These are phyloP conservation scores for Nomada fucata DNA, from an alignment of 2,888 invertebrate species.

Conservation along the genomic window DNA sequence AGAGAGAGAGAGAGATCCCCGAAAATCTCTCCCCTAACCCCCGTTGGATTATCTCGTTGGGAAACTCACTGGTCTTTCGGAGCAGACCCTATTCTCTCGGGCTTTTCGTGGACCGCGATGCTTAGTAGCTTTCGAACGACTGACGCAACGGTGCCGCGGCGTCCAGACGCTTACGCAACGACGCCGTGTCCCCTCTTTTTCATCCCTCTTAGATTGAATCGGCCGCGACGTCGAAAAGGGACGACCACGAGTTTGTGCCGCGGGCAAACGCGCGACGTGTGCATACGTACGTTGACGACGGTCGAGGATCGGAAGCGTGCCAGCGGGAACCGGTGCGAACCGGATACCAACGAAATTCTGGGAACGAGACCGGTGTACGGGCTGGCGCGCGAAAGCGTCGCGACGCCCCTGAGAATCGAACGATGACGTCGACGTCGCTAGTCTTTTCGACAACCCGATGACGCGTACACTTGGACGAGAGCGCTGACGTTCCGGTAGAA, in stretches of 20 bases:
- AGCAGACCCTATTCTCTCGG: slow-evolving; percentile 3
- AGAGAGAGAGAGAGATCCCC: no score
- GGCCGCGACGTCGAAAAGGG: slow-evolving; percentile 56
- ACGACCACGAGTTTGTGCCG: slow-evolving; percentile 24
- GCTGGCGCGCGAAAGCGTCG: slow-evolving; percentile 46
- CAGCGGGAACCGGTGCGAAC: slow-evolving; percentile 53
- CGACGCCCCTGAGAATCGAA: slow-evolving; percentile 52
- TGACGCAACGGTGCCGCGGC: slow-evolving; percentile 78
- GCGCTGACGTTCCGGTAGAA: slow-evolving; percentile 24
- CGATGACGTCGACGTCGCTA: slow-evolving; percentile 41
- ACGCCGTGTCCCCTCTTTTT: slow-evolving; percentile 61
- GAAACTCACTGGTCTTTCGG: slow-evolving; percentile 30
- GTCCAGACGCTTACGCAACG: slow-evolving; percentile 81
- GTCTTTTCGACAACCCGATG: slow-evolving; percentile 30
- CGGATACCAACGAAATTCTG: slow-evolving; percentile 48
- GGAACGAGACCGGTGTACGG: slow-evolving; percentile 19
- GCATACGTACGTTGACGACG: neutral
- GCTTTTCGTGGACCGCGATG: slow-evolving; percentile 71
- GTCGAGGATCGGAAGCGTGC: slow-evolving; percentile 45
- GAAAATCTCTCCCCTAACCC: no score
- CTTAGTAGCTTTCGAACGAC: slow-evolving; percentile 76
- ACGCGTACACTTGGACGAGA: slow-evolving; percentile 18
- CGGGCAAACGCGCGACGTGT: neutral
- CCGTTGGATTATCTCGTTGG: neutral
- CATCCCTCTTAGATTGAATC: slow-evolving; percentile 47